A percentile compares a stretch with the other conserved stretches of the same genome.
Conservation (phyloP, 1,140 invertebrate genomes). For the Littorina saxatilis region DNA sequence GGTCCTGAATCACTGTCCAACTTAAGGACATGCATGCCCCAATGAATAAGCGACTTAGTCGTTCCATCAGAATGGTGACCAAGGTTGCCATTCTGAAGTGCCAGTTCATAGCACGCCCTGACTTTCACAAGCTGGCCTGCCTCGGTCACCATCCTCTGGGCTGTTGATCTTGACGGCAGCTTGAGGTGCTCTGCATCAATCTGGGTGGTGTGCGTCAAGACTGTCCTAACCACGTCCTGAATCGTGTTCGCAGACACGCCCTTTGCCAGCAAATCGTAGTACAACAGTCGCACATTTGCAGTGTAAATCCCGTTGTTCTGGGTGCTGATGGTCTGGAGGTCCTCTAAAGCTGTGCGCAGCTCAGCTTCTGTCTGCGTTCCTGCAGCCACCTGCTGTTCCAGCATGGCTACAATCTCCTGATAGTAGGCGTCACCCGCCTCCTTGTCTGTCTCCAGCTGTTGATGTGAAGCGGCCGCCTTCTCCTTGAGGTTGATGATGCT, state of each 20-base stretch:
- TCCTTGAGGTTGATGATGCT: no score
- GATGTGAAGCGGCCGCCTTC: no score
- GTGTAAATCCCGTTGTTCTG: no score
- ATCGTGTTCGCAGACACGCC: neutral
- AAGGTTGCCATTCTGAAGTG: neutral
- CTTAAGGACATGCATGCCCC: slow-evolving; percentile 29
- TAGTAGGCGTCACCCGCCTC: no score
- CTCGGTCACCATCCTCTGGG: slow-evolving; percentile 36
- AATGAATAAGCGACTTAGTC: slow-evolving; percentile 37
- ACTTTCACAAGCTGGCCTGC: slow-evolving; percentile 32
- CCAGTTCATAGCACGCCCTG: slow-evolving; percentile 33
- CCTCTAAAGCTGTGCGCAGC: no score
- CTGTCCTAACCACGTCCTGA: neutral
- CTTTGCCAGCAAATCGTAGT: neutral
- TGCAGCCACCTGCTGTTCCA: no score
- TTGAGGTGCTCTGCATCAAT: neutral
- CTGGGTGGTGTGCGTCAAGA: neutral
- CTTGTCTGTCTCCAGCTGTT: no score
- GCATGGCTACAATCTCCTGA: no score
- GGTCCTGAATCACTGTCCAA: slow-evolving; percentile 5
- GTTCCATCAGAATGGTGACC: slow-evolving; percentile 43
- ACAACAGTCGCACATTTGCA: no score
- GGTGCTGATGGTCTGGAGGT: no score
- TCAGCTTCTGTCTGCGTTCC: no score
- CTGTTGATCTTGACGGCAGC: slow-evolving; percentile 34